These are phyloP conservation scores for Planococcus citri DNA, from an alignment of 1,140 invertebrate species.

Conservation along the genomic window DNA sequence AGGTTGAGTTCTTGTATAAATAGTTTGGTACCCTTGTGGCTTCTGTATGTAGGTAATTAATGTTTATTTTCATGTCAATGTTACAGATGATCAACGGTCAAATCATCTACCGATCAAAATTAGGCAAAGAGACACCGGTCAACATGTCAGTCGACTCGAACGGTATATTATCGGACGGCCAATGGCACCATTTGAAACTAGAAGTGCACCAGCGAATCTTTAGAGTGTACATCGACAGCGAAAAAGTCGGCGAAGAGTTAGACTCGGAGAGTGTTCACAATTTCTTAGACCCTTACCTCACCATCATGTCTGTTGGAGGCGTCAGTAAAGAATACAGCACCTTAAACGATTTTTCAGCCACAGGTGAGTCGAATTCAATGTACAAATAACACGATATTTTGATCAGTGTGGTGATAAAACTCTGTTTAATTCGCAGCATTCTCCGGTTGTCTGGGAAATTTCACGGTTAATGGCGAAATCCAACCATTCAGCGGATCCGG, in stretches of 20 bases:
- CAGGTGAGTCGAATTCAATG: neutral
- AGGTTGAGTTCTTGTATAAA: slow-evolving; percentile 25
- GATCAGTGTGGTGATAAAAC: neutral
- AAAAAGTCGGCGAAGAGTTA: slow-evolving; percentile 64
- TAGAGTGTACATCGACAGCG: slow-evolving; percentile 53
- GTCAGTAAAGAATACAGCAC: slow-evolving; percentile 40
- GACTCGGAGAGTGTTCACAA: slow-evolving; percentile 75
- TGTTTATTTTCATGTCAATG: slow-evolving; percentile 28
- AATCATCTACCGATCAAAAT: slow-evolving; percentile 58
- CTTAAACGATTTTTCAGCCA: neutral
- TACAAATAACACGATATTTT: too few relatives aligned
- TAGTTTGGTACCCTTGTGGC: neutral
- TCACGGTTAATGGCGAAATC: slow-evolving; percentile 75
- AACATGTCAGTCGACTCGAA: slow-evolving; percentile 57
- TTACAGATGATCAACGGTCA: slow-evolving; percentile 49
- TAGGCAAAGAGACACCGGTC: slow-evolving; percentile 47
- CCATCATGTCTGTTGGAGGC: slow-evolving; percentile 62
- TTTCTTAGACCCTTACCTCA: slow-evolving; percentile 79
- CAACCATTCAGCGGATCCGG: slow-evolving; percentile 79
- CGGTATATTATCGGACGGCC: slow-evolving; percentile 49
- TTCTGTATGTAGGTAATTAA: neutral
- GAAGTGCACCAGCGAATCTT: slow-evolving; percentile 52
- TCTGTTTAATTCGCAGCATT: slow-evolving; percentile 41
- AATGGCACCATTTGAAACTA: slow-evolving; percentile 74
- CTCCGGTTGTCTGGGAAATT: slow-evolving; percentile 78